Percentiles rank a stretch among this genome's conserved stretches.
Conservation (phyloP, 2,113 vertebrate genomes). For the Dryoscopus gambensis region DNA sequence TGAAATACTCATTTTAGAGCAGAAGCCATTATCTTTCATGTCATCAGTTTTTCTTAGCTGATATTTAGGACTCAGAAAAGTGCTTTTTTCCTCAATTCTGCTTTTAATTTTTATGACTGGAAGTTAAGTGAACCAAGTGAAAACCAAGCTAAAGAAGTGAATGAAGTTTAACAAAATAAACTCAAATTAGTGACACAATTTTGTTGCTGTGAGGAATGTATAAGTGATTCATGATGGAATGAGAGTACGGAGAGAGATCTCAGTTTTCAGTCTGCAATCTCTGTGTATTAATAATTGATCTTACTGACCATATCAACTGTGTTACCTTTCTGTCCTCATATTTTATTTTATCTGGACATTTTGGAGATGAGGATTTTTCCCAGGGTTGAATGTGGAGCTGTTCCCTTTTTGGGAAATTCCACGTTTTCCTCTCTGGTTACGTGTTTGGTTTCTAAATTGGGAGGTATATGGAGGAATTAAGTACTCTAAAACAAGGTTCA, state of each 20-base stretch:
- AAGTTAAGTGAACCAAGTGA: background rate
- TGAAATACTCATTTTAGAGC: background rate
- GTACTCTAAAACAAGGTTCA: background rate
- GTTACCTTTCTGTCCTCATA: background rate
- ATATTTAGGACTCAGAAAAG: background rate
- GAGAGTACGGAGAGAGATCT: background rate
- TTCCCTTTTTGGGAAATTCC: background rate
- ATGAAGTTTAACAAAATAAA: constrained; percentile 9
- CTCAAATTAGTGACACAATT: background rate
- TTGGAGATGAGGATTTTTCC: background rate
- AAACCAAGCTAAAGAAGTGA: background rate
- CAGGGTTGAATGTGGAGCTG: background rate
- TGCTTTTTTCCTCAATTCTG: background rate
- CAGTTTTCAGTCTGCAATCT: background rate
- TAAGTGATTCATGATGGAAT: background rate
- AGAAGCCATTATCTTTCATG: background rate
- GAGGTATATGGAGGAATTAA: background rate
- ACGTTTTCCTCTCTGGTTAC: accelerated
- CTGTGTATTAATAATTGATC: background rate
- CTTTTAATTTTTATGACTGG: background rate
- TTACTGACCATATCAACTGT: background rate
- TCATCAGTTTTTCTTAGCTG: background rate
- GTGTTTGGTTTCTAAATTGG: background rate
- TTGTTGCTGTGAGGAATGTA: background rate
- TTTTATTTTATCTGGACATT: background rate